Evolutionary conservation across 53 echinoderm and acorn worm species (phyloP).

Genomic region (Holothuria leucospilota): DNA sequence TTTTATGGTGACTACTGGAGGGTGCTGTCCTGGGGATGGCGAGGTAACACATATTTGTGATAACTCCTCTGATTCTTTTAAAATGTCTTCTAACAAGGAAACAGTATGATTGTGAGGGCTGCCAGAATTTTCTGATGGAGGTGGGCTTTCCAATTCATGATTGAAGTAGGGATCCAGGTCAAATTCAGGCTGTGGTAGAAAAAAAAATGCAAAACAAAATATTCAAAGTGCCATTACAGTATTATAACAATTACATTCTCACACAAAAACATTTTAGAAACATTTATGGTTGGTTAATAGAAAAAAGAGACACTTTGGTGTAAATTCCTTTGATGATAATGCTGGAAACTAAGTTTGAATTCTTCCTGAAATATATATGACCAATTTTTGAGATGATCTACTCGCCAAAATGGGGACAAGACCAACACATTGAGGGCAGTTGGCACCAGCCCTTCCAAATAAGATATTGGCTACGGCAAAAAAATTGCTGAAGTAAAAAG

Average conservation of each 20-base stretch:
- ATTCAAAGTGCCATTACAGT: too few species aligned
- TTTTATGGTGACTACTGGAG: neutral
- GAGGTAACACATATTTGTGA: neutral
- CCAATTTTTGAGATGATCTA: too few species aligned
- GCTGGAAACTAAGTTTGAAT: too few species aligned
- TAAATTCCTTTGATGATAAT: too few species aligned
- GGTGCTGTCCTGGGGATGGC: neutral
- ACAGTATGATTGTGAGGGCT: neutral
- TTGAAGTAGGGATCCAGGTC: slow-evolving; percentile 43
- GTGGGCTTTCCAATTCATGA: slow-evolving; percentile 34
- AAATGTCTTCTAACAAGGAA: slow-evolving; percentile 28
- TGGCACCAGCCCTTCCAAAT: too few species aligned
- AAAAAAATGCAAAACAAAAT: neutral
- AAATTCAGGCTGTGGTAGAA: slow-evolving; percentile 22
- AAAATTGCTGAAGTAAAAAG: too few species aligned
- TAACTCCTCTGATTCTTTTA: slow-evolving; percentile 27
- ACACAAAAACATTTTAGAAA: too few species aligned
- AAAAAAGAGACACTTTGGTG: too few species aligned
- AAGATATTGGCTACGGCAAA: too few species aligned
- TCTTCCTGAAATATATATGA: too few species aligned
- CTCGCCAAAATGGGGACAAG: neutral
- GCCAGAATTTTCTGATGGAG: neutral
- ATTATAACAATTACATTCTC: too few species aligned
- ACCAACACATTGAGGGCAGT: neutral
- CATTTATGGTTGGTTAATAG: too few species aligned